Percentiles rank a stretch among this genome's conserved stretches.
These are phyloP conservation scores for Coecobrya sp. DNA, from an alignment of 2,888 invertebrate genomes.

Conservation along the genomic window DNA sequence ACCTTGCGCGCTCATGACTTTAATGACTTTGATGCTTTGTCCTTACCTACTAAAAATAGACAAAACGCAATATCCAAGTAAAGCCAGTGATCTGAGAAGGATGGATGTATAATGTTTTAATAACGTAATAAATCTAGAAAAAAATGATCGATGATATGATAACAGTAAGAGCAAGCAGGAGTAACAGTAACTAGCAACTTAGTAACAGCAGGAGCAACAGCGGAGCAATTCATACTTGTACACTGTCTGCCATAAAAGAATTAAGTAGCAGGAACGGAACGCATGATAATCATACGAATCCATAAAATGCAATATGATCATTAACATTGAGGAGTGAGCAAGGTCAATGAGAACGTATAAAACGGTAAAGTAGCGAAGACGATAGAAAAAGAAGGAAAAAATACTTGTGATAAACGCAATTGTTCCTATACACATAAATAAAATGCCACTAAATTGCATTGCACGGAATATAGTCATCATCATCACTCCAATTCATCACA, in stretches of 20 bases:
- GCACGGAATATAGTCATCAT: slow-evolving; percentile 72
- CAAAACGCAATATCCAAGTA: background rate
- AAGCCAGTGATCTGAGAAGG: background rate
- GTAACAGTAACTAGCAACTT: background rate
- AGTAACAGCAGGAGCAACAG: background rate
- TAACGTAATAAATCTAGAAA: too few relatives aligned
- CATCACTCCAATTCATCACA: slow-evolving; percentile 29
- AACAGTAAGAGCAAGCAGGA: background rate
- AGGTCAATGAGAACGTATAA: slow-evolving; percentile 70
- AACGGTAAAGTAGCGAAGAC: background rate
- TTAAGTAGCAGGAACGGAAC: background rate
- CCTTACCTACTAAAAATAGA: slow-evolving; percentile 18
- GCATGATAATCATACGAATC: background rate
- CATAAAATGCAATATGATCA: slow-evolving; percentile 72
- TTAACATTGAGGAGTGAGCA: slow-evolving; percentile 75
- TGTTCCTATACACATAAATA: too few relatives aligned
- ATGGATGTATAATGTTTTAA: too few relatives aligned
- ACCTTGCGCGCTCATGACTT: slow-evolving; percentile 14
- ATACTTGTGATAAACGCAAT: slow-evolving; percentile 2
- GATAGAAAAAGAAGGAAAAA: slow-evolving; percentile 11
- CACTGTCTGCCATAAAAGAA: background rate
- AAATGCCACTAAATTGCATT: background rate
- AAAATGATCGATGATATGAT: too few relatives aligned
- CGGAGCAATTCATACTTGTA: background rate
- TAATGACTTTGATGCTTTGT: slow-evolving; percentile 39